A percentile compares a stretch with the other conserved stretches of the same genome.
phyloP scores from a whole-genome alignment of 2,113 vertebrate genomes.

The Sus scrofa region T2T-Sscrofa CM000814.6:140576001-140576500 shows the following conservation, averaged over 20 bases:
- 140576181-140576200: background rate
- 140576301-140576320: background rate
- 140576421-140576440: too few species aligned
- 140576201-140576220: background rate
- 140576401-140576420: background rate
- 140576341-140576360: background rate
- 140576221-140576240: background rate
- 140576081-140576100: too few species aligned
- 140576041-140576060: too few species aligned
- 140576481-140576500: background rate
- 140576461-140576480: background rate
- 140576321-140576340: background rate
- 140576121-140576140: too few species aligned
- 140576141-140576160: too few species aligned
- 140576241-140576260: background rate
- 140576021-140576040: too few species aligned
- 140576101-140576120: too few species aligned
- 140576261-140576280: fast-evolving
- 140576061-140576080: too few species aligned
- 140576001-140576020: too few species aligned
- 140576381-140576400: background rate
- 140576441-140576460: background rate
- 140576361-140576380: background rate
- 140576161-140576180: background rate
- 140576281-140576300: background rate